phyloP scores from a whole-genome alignment of 2,888 invertebrate species.

The Eulithis testata region DNA sequence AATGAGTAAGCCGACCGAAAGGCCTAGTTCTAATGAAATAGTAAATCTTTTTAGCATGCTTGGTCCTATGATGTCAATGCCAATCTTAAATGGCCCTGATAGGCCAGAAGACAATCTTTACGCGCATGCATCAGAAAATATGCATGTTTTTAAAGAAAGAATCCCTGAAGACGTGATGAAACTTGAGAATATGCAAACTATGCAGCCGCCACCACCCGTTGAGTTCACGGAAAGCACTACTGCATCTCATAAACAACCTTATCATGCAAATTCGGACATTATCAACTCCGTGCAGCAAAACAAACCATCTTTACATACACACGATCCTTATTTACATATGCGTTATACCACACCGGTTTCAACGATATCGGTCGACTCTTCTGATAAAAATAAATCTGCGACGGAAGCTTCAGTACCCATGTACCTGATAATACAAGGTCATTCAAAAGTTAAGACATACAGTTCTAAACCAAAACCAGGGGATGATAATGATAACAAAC shows the following conservation, averaged over 20 bases:
- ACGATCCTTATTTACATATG: constrained; percentile 76
- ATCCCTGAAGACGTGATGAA: constrained; percentile 56
- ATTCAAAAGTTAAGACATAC: constrained; percentile 94
- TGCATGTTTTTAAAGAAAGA: constrained; percentile 70
- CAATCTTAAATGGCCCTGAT: constrained; percentile 69
- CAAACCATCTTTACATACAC: constrained; percentile 58
- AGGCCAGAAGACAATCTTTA: constrained; percentile 75
- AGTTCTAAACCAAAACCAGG: constrained; percentile 84
- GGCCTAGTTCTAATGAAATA: constrained; percentile 50
- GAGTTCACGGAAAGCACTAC: constrained; percentile 55
- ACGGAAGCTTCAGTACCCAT: constrained; percentile 84
- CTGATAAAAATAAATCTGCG: constrained; percentile 56
- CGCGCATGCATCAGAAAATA: constrained; percentile 74
- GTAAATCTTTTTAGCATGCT: constrained; percentile 69
- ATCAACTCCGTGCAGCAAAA: constrained; percentile 51
- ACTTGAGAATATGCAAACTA: constrained; percentile 85
- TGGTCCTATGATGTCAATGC: constrained; percentile 78
- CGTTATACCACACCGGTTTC: constrained; percentile 80
- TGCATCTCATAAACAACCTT: constrained; percentile 47
- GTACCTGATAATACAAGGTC: constrained; percentile 93
- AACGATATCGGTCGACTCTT: constrained; percentile 74
- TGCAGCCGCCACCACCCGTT: constrained; percentile 83
- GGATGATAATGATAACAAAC: constrained; percentile 74
- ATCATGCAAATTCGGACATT: constrained; percentile 57
- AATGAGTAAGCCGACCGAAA: constrained; percentile 38